A percentile compares a stretch with the other conserved stretches of the same genome.
Conservation (phyloP, 2,888 invertebrate species). For the Volucella zonaria region DNA sequence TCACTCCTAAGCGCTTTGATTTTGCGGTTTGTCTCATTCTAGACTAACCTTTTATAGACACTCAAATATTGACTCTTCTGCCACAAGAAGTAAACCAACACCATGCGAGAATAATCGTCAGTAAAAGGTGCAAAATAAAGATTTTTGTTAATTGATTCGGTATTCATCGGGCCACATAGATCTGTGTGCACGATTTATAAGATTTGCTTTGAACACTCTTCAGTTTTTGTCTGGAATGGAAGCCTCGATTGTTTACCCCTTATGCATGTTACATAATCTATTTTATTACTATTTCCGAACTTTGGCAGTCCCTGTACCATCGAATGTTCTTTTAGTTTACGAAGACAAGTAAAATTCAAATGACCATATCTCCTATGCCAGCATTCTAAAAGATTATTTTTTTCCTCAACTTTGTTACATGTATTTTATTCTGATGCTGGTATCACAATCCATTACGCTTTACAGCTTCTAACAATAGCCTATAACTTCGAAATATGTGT, state of each 20-base stretch:
- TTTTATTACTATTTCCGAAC: conserved; percentile 7
- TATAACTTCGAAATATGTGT: conserved; percentile 16
- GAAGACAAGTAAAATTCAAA: conserved; percentile 30
- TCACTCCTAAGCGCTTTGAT: conserved; percentile 47
- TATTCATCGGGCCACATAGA: conserved; percentile 61
- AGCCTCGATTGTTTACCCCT: conserved; percentile 40
- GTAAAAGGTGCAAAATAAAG: conserved; percentile 67
- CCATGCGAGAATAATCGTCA: conserved; percentile 44
- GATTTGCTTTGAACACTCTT: conserved; percentile 28
- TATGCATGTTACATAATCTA: conserved; percentile 38
- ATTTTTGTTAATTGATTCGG: conserved; percentile 50
- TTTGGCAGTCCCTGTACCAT: conserved; percentile 54
- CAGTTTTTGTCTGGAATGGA: conserved; percentile 22
- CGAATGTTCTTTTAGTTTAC: conserved; percentile 21
- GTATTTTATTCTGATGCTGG: not conserved
- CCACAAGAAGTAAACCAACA: conserved; percentile 23
- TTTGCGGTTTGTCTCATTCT: conserved; percentile 17
- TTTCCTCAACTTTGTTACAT: conserved; percentile 10
- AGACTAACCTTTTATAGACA: conserved; percentile 23
- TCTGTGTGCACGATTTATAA: conserved; percentile 65
- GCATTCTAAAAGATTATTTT: conserved; percentile 22
- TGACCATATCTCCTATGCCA: conserved; percentile 57
- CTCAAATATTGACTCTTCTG: conserved; percentile 22
- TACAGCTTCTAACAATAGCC: conserved; percentile 20
- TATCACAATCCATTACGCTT: conserved; percentile 22